Evolutionary conservation across 2,113 vertebrate species (phyloP), one percentile per base, ranked within the genome.

Genomic region (Polyodon spathula): DNA sequence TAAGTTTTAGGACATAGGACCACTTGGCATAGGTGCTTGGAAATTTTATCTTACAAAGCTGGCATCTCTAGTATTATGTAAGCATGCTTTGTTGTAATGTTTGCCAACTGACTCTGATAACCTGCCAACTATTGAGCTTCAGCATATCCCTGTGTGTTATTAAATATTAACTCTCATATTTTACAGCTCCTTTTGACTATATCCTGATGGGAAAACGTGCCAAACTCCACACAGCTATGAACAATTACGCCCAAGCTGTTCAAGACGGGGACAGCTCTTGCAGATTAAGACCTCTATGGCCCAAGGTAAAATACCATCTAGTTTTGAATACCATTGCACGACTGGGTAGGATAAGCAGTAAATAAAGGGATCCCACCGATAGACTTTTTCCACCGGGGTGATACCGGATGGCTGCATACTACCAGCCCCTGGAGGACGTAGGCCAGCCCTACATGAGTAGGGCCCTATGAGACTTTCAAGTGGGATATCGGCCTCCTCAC

Each of bases 211-310:
- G 79, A 59, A 85, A 91, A 54, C 76, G 88, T 58, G 85, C 91
- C 6, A 87, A 95, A 27, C 66, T 94, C 51, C 78, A 87, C 76
- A 78, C 84, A 37, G 77, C 80, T 60, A 81, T 92, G 89, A 87
- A 84, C 42, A 93, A 85, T 80, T 92, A 87, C 66, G 80, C 83
- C 44, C 86, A 86, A 72, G 89, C 91, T 7, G 77, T 90, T 62
- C 84, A 85, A 4, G 93, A 95, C 1, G 81, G 84, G 0, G 85
- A 66, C 0, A 16, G 48, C 16, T 73, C 93, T 38, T 96, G 91
- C 64, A 74, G 75, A 54, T 82, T 77, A 41, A 87, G 86, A 44
- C 90, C 89, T 52, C 75, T 85, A 27, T 88, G 86, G 81, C 78
- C 86, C 4, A 87, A 90, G 90, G 93, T 94, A 81, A 71, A 68